Evolutionary conservation across 2,113 vertebrate species (phyloP).

Genomic region (Proteles cristata): DNA sequence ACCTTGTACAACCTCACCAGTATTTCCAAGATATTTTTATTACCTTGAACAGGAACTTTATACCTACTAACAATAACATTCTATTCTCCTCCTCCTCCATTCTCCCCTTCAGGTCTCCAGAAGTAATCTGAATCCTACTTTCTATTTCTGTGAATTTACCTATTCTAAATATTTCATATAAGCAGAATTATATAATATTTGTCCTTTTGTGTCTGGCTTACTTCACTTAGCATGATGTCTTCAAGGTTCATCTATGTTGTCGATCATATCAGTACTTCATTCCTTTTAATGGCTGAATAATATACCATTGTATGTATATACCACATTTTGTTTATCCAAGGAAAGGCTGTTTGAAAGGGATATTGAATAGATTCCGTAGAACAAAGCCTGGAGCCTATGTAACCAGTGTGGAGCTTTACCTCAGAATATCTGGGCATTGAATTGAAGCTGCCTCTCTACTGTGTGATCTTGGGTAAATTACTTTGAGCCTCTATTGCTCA

Average conservation of each 20-base stretch:
- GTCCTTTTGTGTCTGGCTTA: neutral
- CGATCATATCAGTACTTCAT: neutral
- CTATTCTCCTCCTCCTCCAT: neutral
- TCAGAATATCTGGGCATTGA: neutral
- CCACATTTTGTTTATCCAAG: neutral
- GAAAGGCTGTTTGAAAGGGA: neutral
- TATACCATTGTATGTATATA: neutral
- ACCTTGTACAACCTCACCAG: neutral
- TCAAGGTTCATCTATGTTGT: neutral
- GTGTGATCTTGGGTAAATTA: neutral
- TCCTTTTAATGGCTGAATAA: neutral
- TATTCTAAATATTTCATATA: neutral
- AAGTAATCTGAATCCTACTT: neutral
- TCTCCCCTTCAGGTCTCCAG: neutral
- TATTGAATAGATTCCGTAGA: neutral
- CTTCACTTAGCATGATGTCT: neutral
- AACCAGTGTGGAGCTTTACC: neutral
- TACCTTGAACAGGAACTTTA: neutral
- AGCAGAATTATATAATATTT: neutral
- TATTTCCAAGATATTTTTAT: neutral
- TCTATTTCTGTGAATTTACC: neutral
- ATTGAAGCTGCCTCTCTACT: neutral
- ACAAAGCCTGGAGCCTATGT: neutral
- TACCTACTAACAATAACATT: neutral
- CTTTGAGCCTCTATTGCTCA: neutral